Conservation (phyloP, 1,140 invertebrate genomes). For the Drosophila malerkotliana region DNA sequence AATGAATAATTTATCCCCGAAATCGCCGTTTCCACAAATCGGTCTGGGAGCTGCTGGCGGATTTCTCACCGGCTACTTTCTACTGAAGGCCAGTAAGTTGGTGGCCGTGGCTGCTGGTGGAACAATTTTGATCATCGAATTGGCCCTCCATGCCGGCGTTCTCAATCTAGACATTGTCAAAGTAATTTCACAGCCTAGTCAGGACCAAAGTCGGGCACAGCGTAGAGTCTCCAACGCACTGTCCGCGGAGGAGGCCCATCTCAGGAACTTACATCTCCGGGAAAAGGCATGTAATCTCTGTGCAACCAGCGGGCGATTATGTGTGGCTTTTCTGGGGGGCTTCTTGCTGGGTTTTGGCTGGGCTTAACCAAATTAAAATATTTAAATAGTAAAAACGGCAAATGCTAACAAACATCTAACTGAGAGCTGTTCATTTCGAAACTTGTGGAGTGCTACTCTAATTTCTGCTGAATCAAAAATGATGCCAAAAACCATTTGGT, state of each 20-base stretch:
- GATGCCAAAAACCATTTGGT: background rate
- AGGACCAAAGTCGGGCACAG: background rate
- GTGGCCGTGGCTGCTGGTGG: conserved; percentile 32
- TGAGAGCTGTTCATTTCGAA: background rate
- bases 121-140: conserved; percentile 20
- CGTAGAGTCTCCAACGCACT: background rate
- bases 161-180: conserved; percentile 13
- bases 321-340: conserved; percentile 46
- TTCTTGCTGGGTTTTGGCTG: conserved; percentile 57
- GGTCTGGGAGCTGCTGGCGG: conserved; percentile 36
- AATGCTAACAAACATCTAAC: background rate
- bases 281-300: conserved; percentile 7
- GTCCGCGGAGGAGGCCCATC: background rate
- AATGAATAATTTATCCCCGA: conserved; percentile 18
- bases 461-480: background rate
- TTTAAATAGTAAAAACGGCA: background rate
- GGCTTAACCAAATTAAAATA: conserved; percentile 23
- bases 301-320: conserved; percentile 28
- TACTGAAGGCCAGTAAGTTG: conserved; percentile 44
- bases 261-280: background rate
- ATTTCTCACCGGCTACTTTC: conserved; percentile 28
- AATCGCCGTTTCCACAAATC: conserved; percentile 54
- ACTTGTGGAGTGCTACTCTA: background rate
- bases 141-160: conserved; percentile 30
- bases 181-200: background rate